Base-by-base conservation (phyloP, 2,113 vertebrate species). In the Bucco capensis region DNA sequence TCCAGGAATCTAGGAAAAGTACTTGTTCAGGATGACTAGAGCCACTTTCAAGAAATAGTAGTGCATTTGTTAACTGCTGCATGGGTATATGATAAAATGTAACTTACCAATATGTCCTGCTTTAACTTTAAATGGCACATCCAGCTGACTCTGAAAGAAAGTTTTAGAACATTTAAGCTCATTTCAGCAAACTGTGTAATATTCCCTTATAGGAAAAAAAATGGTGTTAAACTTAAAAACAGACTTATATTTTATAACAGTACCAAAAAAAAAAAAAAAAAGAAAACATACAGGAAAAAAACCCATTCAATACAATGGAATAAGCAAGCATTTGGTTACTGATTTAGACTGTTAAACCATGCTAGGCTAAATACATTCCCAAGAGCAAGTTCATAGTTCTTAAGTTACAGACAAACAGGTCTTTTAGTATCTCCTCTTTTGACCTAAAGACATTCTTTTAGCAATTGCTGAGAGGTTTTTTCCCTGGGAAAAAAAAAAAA, bases 121-220 rank as follows among this genome's bases (percentile, higher is more conserved):
- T 98, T 98, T 98, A 90, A 99, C 98, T 98, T 99, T 99, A 96
- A 99, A 99, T 66, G 99, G 99, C 89, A 99, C 98, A 97, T 99
- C 98, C 95, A 99, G 96, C 71, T 99, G 98, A 98, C 98, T 98
- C 99, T 99, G 97, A 93, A 98, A 97, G 21, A 92, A 83, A 96
- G 58, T 5, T 96, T 94, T 30, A 71, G 23, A 88, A 89, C 14
- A 86, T 70, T 70, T 47, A 92, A 33, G 25, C 5, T 84, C 8
- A 89, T 57, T 76, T 92, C 62, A 93, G 33, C 40, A 86, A 40
- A 53, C 22, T 30, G 3, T 27, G 6, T 85, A 73, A 88, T 28
- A 3, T 46, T 90, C 28, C 23, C 72, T 47, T 19, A 14, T 3
- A 66, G 4, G 5, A 10, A 73, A 90, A 61, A 74, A 25, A 3